A percentile compares a stretch with the other conserved stretches of the same genome.
These are phyloP conservation scores for Cheiracanthium punctorium DNA, from an alignment of 2,888 invertebrate species.

Conservation along the genomic window DNA sequence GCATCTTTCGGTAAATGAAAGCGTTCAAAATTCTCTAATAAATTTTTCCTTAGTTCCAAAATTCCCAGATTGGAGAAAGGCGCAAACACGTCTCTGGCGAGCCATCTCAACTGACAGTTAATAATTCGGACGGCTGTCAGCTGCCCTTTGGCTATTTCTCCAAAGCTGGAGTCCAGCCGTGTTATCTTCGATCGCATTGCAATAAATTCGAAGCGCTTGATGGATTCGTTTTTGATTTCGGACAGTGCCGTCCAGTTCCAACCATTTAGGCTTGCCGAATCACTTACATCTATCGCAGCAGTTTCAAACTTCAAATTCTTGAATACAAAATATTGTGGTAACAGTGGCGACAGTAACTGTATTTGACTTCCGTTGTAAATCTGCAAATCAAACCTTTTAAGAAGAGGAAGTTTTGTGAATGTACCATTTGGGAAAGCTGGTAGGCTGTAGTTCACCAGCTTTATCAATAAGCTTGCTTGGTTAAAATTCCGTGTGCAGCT, in stretches of 20 bases:
- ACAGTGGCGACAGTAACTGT: neutral
- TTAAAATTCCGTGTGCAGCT: neutral
- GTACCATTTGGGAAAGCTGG: conserved; percentile 38
- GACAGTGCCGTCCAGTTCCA: conserved; percentile 40
- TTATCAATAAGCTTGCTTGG: neutral
- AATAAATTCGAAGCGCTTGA: conserved; percentile 18
- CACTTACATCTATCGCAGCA: neutral
- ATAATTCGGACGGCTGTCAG: conserved; percentile 41
- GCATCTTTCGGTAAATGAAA: conserved; percentile 39
- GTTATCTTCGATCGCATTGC: conserved; percentile 27
- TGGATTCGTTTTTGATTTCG: neutral
- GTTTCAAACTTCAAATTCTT: conserved; percentile 26
- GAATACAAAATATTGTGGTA: conserved; percentile 21
- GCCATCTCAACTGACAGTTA: conserved; percentile 48
- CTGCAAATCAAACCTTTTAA: conserved; percentile 16
- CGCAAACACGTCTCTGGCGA: conserved; percentile 32
- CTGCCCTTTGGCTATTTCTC: conserved; percentile 11
- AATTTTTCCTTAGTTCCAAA: conserved; percentile 42
- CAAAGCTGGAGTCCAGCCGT: conserved; percentile 37
- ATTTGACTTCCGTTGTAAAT: conserved; percentile 20
- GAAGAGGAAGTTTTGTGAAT: conserved; percentile 16
- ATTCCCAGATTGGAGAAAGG: conserved; percentile 14
- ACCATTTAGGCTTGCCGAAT: conserved; percentile 23
- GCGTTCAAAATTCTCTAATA: conserved; percentile 25
- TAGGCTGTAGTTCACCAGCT: conserved; percentile 21